These are phyloP conservation scores for Drosophila santomea DNA, from an alignment of 1,140 invertebrate species.

Conservation along the genomic window DNA sequence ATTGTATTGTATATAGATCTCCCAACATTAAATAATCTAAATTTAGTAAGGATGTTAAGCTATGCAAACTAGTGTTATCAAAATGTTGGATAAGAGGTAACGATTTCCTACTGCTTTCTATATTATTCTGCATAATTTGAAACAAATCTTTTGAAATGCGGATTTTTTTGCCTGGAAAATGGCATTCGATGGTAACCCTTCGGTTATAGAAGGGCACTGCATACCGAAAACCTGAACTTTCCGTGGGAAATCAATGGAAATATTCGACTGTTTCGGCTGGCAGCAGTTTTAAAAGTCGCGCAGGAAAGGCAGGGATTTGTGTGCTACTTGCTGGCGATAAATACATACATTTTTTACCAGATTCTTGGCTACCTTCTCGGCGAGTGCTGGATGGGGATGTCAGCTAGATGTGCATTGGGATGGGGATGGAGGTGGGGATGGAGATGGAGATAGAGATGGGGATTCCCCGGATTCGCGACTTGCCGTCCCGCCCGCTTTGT, in stretches of 20 bases:
- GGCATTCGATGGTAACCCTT: not conserved
- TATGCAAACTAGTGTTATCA: too few relatives aligned
- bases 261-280: not conserved
- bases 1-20: too few relatives aligned
- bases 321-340: slow-evolving; percentile 6
- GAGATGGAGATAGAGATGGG: too few relatives aligned
- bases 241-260: not conserved
- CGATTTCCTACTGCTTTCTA: too few relatives aligned
- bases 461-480: slow-evolving; percentile 27
- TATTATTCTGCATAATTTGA: not conserved
- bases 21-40: too few relatives aligned
- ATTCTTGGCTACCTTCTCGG: not conserved
- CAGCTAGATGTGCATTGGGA: slow-evolving; percentile 6
- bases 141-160: too few relatives aligned
- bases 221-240: not conserved
- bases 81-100: too few relatives aligned
- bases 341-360: slow-evolving; percentile 2
- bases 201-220: not conserved
- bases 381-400: slow-evolving; percentile 22
- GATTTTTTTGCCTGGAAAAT: not conserved
- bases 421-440: too few relatives aligned
- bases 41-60: too few relatives aligned
- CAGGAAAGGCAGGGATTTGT: slow-evolving; percentile 4
- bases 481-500: slow-evolving; percentile 8
- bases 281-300: not conserved